Evolutionary conservation across 2,113 vertebrate species (phyloP), one percentile per base, ranked within the genome.

Genomic region (Struthio camelus): DNA sequence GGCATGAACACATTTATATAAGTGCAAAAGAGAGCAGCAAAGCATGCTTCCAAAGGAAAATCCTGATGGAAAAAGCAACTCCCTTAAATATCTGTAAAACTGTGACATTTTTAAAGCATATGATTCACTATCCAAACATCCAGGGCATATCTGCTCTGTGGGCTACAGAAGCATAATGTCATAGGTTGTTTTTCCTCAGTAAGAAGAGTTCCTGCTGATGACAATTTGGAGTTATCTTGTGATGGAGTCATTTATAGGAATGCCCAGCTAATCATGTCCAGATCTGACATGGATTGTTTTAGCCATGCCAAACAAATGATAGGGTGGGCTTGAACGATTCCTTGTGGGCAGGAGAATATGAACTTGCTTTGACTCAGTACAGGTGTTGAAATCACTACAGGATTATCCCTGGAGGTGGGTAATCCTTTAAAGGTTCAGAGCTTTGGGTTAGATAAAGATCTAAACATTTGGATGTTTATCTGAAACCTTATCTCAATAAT

Each of bases 351-450:
- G 81, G n/a, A 89, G 69, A 58, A 40, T 40, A 36, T 89, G 72
- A 83, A 87, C 95, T 89, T 77, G 64, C 94, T 92, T 91, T 89
- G 87, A 89, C 36, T 93, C 80, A 87, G 51, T 78, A 94, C 89
- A 97, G 90, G 91, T 96, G 93, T 96, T 97, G 97, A 97, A 97
- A 97, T 97, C 93, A 61, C 95, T 90, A 30, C 69, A 86, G 94
- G 94, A 97, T 97, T 97, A 96, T 95, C 93, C 95, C 91, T 94
- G 93, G 82, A 88, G 94, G 80, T 91, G 72, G 91, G 89, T 96
- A 97, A 97, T 97, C 96, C 97, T 91, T 97, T 97, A 95, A 97
- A 97, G 93, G 76, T 90, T 96, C 85, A 96, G 96, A 91, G 93
- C 25, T 95, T 94, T 86, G 72, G 64, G 61, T 97, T 71, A 97